These are phyloP conservation scores for Sebastes iracundus DNA, from an alignment of 2,797 vertebrate genomes.

Conservation along the genomic window DNA sequence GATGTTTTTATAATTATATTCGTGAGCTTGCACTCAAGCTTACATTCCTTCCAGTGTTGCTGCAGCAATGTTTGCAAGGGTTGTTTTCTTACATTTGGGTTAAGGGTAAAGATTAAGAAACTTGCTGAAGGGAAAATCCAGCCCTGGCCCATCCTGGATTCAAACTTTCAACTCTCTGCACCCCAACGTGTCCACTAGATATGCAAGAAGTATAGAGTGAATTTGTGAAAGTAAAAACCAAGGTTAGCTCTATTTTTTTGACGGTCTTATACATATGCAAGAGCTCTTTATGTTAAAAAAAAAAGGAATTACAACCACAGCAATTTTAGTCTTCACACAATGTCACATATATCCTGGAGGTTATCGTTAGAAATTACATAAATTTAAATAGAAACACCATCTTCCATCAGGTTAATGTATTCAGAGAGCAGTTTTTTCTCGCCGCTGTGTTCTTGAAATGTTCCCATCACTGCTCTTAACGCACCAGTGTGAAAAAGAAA, in stretches of 20 bases:
- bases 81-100: conserved; percentile 42
- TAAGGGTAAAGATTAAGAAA: conserved; percentile 56
- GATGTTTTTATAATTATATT: conserved; percentile 66
- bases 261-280: conserved; percentile 80
- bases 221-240: conserved; percentile 70
- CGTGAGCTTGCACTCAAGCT: conserved; percentile 40
- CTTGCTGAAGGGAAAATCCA: conserved; percentile 27
- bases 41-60: conserved; percentile 29
- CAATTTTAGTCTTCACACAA: conserved; percentile 74
- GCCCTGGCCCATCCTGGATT: conserved; percentile 32
- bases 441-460: conserved; percentile 66
- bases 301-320: conserved; percentile 74
- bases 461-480: conserved; percentile 58
- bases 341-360: conserved; percentile 77
- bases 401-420: conserved; percentile 73
- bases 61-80: conserved; percentile 18
- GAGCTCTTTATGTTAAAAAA: conserved; percentile 61
- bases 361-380: conserved; percentile 78
- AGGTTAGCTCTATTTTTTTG: conserved; percentile 77
- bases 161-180: conserved; percentile 41
- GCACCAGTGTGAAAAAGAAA: conserved; percentile 1
- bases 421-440: conserved; percentile 45
- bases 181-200: conserved; percentile 33
- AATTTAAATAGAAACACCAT: conserved; percentile 71
- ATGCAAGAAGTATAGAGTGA: conserved; percentile 44